Evolutionary conservation across 2,888 invertebrate species (phyloP).

Genomic region (Nemoura dubitans): DNA sequence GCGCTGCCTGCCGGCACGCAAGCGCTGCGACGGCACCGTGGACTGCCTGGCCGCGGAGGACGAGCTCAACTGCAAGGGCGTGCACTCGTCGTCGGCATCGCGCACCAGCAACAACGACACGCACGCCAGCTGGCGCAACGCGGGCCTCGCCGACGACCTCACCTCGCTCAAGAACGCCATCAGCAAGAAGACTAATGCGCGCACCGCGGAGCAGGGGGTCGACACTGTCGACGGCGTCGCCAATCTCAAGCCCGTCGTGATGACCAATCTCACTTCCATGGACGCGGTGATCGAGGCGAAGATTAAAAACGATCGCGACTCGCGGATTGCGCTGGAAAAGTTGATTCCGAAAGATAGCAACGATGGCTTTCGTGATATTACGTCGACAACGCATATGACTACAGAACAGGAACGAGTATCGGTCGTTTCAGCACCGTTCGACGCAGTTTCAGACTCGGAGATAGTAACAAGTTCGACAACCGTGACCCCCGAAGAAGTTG

Average conservation of each 20-base stretch:
- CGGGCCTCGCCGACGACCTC: slow-evolving; percentile 33
- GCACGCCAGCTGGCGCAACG: slow-evolving; percentile 7
- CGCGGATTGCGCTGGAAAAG: neutral
- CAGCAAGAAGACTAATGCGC: neutral
- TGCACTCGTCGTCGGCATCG: neutral
- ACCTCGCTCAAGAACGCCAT: slow-evolving; percentile 26
- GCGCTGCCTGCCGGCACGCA: slow-evolving; percentile 72
- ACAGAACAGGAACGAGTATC: neutral
- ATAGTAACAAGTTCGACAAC: neutral
- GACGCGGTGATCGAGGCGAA: neutral
- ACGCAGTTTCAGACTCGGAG: neutral
- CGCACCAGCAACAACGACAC: slow-evolving; percentile 33
- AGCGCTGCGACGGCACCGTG: slow-evolving; percentile 76
- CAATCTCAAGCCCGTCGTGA: neutral
- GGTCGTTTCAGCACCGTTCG: neutral
- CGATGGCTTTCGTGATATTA: neutral
- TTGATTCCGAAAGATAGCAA: neutral
- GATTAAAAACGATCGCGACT: neutral
- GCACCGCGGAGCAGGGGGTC: slow-evolving; percentile 45
- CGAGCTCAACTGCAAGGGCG: slow-evolving; percentile 71
- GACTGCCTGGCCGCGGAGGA: slow-evolving; percentile 85
- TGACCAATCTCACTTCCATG: neutral
- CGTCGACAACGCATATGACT: neutral
- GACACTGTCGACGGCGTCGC: slow-evolving; percentile 36
- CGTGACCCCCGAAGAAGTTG: neutral